phyloP scores from a whole-genome alignment of 2,888 invertebrate species.

The Ophion slaviceki region DNA sequence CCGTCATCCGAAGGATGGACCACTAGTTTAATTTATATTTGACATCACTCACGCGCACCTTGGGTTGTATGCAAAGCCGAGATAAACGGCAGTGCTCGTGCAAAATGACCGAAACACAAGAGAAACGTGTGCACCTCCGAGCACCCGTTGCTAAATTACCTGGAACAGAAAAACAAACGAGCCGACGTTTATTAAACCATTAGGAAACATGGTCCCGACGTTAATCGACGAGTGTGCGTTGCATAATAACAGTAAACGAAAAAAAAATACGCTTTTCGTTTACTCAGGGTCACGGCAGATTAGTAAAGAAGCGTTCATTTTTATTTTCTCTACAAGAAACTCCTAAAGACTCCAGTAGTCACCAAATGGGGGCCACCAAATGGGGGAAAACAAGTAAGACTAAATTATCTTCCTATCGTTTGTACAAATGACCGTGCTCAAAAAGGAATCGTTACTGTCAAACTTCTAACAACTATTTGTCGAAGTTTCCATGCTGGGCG shows the following conservation, averaged over 20 bases:
- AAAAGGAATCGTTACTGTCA: slow-evolving; percentile 4
- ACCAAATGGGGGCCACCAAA: not conserved
- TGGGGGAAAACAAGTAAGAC: not conserved
- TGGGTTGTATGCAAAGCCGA: not conserved
- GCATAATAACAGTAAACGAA: slow-evolving; percentile 21
- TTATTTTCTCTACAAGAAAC: not conserved
- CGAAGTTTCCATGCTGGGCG: slow-evolving; percentile 16
- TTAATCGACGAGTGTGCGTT: slow-evolving; percentile 60
- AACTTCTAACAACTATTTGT: slow-evolving; percentile 42
- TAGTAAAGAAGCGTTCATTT: not conserved
- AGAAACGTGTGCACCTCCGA: slow-evolving; percentile 21
- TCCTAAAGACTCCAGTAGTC: not conserved
- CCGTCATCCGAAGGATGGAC: not conserved
- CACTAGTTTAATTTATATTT: slow-evolving; percentile 50
- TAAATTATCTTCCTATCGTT: slow-evolving; percentile 4
- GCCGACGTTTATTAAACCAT: slow-evolving; percentile 62
- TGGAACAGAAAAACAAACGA: slow-evolving; percentile 70
- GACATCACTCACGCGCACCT: slow-evolving; percentile 68
- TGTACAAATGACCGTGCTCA: slow-evolving; percentile 14
- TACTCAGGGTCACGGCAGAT: not conserved
- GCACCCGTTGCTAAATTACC: slow-evolving; percentile 68
- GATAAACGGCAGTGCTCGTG: not conserved
- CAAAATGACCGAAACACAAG: slow-evolving; percentile 14
- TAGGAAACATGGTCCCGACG: slow-evolving; percentile 50
- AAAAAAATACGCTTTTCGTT: not conserved